Percentiles rank a stretch among this genome's conserved stretches.
Conservation (phyloP, 2,888 invertebrate genomes). For the Cecidostiba fungosa region DNA sequence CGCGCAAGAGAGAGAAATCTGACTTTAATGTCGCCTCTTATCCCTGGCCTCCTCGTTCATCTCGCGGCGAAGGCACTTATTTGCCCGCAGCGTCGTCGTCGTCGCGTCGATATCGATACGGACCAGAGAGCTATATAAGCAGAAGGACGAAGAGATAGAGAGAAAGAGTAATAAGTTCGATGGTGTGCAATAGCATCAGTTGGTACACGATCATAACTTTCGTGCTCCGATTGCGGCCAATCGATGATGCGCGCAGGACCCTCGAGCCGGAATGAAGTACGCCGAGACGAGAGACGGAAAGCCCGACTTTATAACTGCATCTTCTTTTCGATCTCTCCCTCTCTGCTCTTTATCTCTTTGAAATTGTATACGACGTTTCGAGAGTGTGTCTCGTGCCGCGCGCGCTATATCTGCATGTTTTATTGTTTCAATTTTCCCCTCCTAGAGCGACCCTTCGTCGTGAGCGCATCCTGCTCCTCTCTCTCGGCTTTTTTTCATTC, state of each 20-base stretch:
- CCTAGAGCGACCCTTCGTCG: background rate
- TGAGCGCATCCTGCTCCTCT: background rate
- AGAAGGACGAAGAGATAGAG: conserved; percentile 13
- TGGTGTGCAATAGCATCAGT: conserved; percentile 54
- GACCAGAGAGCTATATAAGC: background rate
- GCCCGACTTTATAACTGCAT: conserved; percentile 48
- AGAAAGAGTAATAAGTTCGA: conserved; percentile 54
- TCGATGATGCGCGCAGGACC: conserved; percentile 52
- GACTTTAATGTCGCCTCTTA: conserved; percentile 59
- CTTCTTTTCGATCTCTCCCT: conserved; percentile 44
- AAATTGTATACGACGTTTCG: background rate
- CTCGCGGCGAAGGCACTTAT: conserved; percentile 36
- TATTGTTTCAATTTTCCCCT: conserved; percentile 54
- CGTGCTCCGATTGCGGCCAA: conserved; percentile 44
- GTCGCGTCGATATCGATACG: conserved; percentile 52
- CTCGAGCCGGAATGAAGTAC: conserved; percentile 55
- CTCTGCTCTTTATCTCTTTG: no score
- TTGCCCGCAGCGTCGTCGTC: conserved; percentile 44
- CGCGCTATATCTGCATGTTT: conserved; percentile 44
- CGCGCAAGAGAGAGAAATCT: conserved; percentile 49
- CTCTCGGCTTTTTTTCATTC: background rate
- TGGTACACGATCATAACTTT: conserved; percentile 58
- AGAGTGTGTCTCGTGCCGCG: conserved; percentile 8
- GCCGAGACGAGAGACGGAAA: conserved; percentile 48
- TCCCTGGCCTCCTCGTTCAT: conserved; percentile 47